phyloP scores from a whole-genome alignment of 2,113 vertebrate genomes.

The Raja brachyura region DNA sequence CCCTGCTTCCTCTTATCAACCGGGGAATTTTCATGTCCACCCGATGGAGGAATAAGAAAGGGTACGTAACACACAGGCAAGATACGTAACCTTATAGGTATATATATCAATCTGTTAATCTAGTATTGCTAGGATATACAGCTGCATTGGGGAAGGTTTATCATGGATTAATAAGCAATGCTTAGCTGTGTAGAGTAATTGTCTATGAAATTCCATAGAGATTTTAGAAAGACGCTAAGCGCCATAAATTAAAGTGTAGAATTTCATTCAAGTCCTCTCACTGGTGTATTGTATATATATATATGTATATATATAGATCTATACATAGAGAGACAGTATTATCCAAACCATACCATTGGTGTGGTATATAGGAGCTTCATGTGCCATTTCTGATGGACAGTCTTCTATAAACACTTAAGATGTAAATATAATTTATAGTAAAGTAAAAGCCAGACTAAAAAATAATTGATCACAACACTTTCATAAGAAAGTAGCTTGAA shows the following conservation, averaged over 20 bases:
- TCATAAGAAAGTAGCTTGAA: conserved; percentile 54
- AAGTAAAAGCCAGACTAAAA: conserved; percentile 48
- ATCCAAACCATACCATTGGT: conserved; percentile 46
- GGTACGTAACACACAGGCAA: conserved; percentile 75
- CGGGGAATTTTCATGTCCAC: conserved; percentile 89
- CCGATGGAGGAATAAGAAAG: conserved; percentile 95
- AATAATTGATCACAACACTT: conserved; percentile 51
- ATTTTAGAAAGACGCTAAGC: conserved; percentile 38
- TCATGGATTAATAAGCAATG: conserved; percentile 34
- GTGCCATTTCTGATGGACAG: conserved; percentile 54
- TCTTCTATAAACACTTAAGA: conserved; percentile 50
- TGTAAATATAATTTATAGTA: conserved; percentile 50
- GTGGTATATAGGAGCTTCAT: conserved; percentile 48
- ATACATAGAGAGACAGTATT: conserved; percentile 48
- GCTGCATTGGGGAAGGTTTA: conserved; percentile 32
- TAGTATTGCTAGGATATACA: conserved; percentile 38
- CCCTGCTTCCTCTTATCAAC: conserved; percentile 98
- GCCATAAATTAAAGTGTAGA: conserved; percentile 39
- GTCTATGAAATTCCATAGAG: conserved; percentile 38
- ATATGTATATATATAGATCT: conserved; percentile 45
- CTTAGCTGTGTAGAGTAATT: conserved; percentile 38
- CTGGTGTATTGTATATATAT: conserved; percentile 51
- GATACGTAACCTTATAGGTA: conserved; percentile 37
- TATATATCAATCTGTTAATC: conserved; percentile 37
- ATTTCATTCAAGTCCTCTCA: conserved; percentile 49